phyloP scores from a whole-genome alignment of 2,888 invertebrate species.

The Tiliacea citrago region DNA sequence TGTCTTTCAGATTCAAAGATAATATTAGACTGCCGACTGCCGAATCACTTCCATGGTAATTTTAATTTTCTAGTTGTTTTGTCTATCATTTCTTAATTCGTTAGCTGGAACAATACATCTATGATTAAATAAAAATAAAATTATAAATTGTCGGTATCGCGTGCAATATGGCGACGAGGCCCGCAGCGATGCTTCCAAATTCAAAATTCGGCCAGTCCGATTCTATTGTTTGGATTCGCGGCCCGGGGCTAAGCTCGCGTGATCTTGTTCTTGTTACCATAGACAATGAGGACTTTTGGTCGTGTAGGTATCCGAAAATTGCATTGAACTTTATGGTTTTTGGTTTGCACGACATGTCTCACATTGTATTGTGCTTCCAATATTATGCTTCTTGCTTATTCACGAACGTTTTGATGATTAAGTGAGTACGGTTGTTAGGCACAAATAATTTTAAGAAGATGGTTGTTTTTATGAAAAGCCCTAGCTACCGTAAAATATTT shows the following conservation, averaged over 20 bases:
- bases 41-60: conserved; percentile 27
- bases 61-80: conserved; percentile 41
- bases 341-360: conserved; percentile 3
- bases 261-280: conserved; percentile 71
- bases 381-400: neutral
- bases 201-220: conserved; percentile 67
- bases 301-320: conserved; percentile 43
- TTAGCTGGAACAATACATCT: conserved; percentile 35
- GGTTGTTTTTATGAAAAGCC: neutral
- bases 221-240: conserved; percentile 62
- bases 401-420: neutral
- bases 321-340: conserved; percentile 25
- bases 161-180: conserved; percentile 84
- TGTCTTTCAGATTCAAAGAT: conserved; percentile 35
- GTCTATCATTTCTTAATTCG: conserved; percentile 41
- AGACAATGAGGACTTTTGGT: conserved; percentile 70
- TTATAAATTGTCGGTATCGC: conserved; percentile 75
- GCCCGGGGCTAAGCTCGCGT: conserved; percentile 77
- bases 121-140: conserved; percentile 54
- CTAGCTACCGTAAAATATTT: neutral
- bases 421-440: no score
- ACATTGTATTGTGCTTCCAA: neutral
- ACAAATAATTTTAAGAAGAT: neutral
- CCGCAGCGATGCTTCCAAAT: conserved; percentile 82
- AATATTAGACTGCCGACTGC: conserved; percentile 25